Percentiles rank a stretch among this genome's conserved stretches.
phyloP scores from a whole-genome alignment of 2,113 vertebrate genomes.

The Lethenteron camtschaticum region DNA sequence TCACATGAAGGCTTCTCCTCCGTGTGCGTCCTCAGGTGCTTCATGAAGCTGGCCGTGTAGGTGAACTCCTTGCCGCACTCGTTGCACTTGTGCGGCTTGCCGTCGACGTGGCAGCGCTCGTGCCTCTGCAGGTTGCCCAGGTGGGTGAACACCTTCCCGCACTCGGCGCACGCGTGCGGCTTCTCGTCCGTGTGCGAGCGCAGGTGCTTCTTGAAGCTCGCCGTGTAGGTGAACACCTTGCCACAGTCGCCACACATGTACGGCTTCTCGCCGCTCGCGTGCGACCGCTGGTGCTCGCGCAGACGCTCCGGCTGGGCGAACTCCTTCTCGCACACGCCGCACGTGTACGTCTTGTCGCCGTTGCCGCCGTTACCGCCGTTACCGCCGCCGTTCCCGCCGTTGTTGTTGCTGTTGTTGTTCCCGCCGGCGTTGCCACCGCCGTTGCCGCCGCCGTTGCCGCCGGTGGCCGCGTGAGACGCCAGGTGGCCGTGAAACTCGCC shows the following conservation, averaged over 20 bases:
- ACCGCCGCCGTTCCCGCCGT: no score
- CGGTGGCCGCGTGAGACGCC: no score
- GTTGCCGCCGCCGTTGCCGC: no score
- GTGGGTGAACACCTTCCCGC: neutral
- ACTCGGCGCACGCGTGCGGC: neutral
- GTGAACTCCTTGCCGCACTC: neutral
- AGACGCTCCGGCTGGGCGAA: neutral
- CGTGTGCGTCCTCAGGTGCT: neutral
- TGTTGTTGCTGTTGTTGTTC: no score
- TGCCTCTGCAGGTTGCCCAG: conserved; percentile 1
- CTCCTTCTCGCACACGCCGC: no score
- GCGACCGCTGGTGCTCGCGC: neutral
- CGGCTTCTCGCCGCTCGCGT: neutral
- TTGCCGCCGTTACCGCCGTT: no score
- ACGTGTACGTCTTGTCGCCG: no score
- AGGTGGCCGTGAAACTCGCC: no score
- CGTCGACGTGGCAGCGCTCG: neutral
- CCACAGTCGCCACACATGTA: neutral
- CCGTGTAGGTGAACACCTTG: neutral
- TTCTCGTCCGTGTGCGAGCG: neutral
- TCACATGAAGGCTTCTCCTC: conserved; percentile 3
- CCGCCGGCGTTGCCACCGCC: no score
- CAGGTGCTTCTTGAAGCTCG: neutral
- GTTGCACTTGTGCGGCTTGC: neutral
- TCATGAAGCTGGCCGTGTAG: neutral